A percentile compares a stretch with the other conserved stretches of the same genome.
phyloP scores from a whole-genome alignment of 2,888 invertebrate genomes.

The Parnassius apollo region DNA sequence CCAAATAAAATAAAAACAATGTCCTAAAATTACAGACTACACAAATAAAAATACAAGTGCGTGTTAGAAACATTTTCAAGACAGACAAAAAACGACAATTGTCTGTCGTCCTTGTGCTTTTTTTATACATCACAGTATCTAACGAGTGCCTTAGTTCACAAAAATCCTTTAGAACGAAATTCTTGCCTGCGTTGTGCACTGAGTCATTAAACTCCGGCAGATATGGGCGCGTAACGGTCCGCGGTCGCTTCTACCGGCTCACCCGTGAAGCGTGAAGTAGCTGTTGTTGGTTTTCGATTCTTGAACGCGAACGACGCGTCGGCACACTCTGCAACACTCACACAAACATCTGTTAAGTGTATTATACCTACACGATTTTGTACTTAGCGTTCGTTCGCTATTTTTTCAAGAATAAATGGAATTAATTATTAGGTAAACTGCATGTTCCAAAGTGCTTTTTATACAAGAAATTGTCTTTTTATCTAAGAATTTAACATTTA shows the following conservation, averaged over 20 bases:
- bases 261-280: conserved; percentile 39
- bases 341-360: conserved; percentile 23
- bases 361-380: conserved; percentile 17
- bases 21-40: conserved; percentile 7
- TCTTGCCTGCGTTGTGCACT: conserved; percentile 46
- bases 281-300: conserved; percentile 35
- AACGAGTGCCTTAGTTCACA: conserved; percentile 15
- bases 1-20: conserved; percentile 3
- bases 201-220: conserved; percentile 53
- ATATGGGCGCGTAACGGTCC: conserved; percentile 53
- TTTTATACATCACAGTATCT: conserved; percentile 21
- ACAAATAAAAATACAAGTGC: conserved; percentile 14
- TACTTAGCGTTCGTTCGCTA: conserved; percentile 11
- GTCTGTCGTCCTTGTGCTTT: conserved; percentile 16
- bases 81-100: conserved; percentile 25
- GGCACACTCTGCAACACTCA: conserved; percentile 19
- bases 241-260: conserved; percentile 31
- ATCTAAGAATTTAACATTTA: too few relatives aligned
- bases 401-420: conserved; percentile 2
- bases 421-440: too few relatives aligned
- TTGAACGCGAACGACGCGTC: conserved; percentile 36
- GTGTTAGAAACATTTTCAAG: conserved; percentile 20
- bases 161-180: conserved; percentile 36
- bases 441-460: too few relatives aligned
- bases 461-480: too few relatives aligned